Evolutionary conservation across 1,140 invertebrate species (phyloP), one percentile per base, ranked within the genome.

Genomic region (Tetramorium alpestre): DNA sequence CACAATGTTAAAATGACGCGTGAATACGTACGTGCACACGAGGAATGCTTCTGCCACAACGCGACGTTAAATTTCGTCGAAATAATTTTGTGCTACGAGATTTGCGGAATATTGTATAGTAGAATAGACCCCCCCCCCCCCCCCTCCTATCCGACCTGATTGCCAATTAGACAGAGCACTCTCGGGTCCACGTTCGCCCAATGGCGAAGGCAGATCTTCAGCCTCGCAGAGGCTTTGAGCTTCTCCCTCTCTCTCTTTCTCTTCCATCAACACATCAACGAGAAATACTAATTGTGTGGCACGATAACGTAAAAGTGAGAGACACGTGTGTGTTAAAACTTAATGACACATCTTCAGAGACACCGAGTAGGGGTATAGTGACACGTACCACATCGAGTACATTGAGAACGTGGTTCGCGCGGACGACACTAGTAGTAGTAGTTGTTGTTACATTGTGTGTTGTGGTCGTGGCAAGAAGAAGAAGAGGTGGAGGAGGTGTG

Each of bases 401-500:
- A 94, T 93, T 94, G 93, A 94, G 94, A 94, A 94, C 93, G 92
- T 94, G 93, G 94, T 94, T 94, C 93, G 88, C 94, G 93, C 93
- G 93, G 93, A 93, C 92, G 94, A 94, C 94, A 93, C 93, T 94
- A 94, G 93, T 93, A 92, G 92, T 93, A 91, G 93, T 94, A 92
- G 93, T 93, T 92, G 94, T 94, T 93, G 94, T 95, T 94, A 95
- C 94, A 94, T 95, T 93, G 94, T 94, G 94, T 94, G 93, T 94
- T 95, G 94, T 93, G 93, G 94, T 94, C 93, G 93, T 93, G 93
- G 94, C 93, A 95, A 95, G 94, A 94, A 94, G 93, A 94, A 94
- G 94, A 94, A 94, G 93, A 93, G 92, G 87, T 92, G 93, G 92
- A 95, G 94, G 94, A 95, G 94, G 94, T 95, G 94, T 95, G 94